phyloP scores from a whole-genome alignment of 2,113 vertebrate species.

The Tiliqua scincoides region DNA sequence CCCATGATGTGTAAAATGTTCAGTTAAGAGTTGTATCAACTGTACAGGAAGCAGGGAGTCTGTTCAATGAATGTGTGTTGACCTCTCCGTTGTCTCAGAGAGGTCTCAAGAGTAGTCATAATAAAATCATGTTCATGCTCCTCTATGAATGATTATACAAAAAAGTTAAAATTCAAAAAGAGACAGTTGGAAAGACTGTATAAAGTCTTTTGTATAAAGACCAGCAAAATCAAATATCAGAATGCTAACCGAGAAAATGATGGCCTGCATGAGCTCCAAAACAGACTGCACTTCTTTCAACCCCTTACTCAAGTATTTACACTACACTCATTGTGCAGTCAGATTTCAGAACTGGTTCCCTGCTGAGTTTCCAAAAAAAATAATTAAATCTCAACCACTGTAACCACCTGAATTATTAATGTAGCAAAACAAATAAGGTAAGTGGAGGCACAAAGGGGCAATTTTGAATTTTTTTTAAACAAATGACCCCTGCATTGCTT shows the following conservation, averaged over 20 bases:
- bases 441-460: fast-evolving
- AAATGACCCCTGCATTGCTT: neutral
- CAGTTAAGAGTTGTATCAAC: neutral
- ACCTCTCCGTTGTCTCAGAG: neutral
- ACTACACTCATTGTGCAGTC: neutral
- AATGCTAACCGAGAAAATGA: neutral
- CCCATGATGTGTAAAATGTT: neutral
- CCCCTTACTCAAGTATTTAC: neutral
- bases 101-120: neutral
- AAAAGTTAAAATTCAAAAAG: neutral
- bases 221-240: neutral
- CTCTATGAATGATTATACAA: neutral
- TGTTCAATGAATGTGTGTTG: neutral
- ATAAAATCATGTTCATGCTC: neutral
- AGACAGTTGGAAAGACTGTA: too few species aligned
- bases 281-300: neutral
- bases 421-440: slow-evolving; percentile 17
- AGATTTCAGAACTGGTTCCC: slow-evolving; percentile 7
- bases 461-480: slow-evolving; percentile 33
- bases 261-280: neutral
- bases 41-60: neutral
- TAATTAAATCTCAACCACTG: slow-evolving; percentile 46
- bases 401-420: slow-evolving; percentile 36
- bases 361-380: slow-evolving; percentile 25
- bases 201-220: too few species aligned